Evolutionary conservation across 2,113 vertebrate genomes (phyloP).

Genomic region (Choloepus hoffmanni): DNA sequence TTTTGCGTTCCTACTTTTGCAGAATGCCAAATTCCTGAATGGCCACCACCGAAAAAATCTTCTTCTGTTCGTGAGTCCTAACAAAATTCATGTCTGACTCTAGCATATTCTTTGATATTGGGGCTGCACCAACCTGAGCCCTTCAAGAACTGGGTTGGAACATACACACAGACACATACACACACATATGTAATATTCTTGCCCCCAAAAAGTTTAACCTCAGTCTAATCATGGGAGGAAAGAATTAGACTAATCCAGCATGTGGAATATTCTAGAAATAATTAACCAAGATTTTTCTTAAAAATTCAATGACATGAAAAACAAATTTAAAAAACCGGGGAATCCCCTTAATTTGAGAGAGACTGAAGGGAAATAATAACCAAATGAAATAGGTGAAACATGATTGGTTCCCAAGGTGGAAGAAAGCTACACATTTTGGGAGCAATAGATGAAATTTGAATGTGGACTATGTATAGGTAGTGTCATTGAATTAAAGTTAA

Average conservation of each 20-base stretch:
- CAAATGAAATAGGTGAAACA: background rate
- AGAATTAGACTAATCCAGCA: background rate
- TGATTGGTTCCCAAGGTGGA: background rate
- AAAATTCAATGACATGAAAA: constrained; percentile 18
- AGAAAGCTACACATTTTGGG: background rate
- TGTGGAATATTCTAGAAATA: background rate
- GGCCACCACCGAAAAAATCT: too few relatives aligned
- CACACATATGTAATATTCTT: background rate
- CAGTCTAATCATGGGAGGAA: background rate
- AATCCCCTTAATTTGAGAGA: background rate
- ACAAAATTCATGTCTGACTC: too few relatives aligned
- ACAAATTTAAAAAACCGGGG: background rate
- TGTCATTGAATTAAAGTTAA: background rate
- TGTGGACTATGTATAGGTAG: background rate
- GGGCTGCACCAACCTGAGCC: too few relatives aligned
- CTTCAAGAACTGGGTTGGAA: too few relatives aligned
- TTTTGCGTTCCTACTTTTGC: too few relatives aligned
- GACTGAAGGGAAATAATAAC: background rate
- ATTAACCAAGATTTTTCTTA: background rate
- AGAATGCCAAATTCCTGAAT: too few relatives aligned
- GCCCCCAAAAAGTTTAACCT: background rate
- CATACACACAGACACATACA: background rate
- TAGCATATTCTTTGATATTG: too few relatives aligned
- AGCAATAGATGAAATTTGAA: background rate
- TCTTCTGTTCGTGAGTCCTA: too few relatives aligned